Base-by-base conservation (phyloP, 2,888 invertebrate species). In the Cylloceria caligata region DNA sequence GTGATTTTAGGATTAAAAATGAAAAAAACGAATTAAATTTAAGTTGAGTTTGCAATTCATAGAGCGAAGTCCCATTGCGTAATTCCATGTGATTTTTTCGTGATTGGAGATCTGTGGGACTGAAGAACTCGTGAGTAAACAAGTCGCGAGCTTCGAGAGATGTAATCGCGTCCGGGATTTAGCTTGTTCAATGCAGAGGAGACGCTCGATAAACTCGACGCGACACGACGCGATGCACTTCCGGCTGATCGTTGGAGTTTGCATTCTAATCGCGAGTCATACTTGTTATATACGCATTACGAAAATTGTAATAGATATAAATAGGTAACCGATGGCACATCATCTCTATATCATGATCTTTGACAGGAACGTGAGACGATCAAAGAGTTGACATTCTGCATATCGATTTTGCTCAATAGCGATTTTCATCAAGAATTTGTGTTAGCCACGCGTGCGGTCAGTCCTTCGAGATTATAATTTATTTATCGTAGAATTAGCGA, bases 211-310 rank as follows among this genome's bases (percentile, higher is more conserved):
- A 83, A 80, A 82, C 57, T 55, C 71, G 85, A 88, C 88, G 74
- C 68, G 80, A 81, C 86, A 84, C 86, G 87, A 77, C 83, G 86
- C 86, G 84, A 84, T 86, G 87, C 85, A 88, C 88, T 91, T 90
- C 90, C 90, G 90, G 89, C 86, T 89, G 87, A 87, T 87, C 83
- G 84, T 65, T 88, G 81, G 83, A 81, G 86, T 86, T 86, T 88
- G 90, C 90, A 90, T 91, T 88, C 88, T 86, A 91, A 91, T 90
- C 83, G 79, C 39, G 69, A 68, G 47, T 42, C 65, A 62, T 62
- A 67, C 55, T 68, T 16, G 62, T 64, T 65, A 16, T 69, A 30
- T 55, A 72, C 73, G 49, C 42, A 36, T 83, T 75, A 68, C 69
- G 62, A 27, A 81, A 67, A 39, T 64, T 77, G 34, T 64, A 49